Evolutionary conservation across 2,888 invertebrate genomes (phyloP).

Genomic region (Protophormia terraenovae): DNA sequence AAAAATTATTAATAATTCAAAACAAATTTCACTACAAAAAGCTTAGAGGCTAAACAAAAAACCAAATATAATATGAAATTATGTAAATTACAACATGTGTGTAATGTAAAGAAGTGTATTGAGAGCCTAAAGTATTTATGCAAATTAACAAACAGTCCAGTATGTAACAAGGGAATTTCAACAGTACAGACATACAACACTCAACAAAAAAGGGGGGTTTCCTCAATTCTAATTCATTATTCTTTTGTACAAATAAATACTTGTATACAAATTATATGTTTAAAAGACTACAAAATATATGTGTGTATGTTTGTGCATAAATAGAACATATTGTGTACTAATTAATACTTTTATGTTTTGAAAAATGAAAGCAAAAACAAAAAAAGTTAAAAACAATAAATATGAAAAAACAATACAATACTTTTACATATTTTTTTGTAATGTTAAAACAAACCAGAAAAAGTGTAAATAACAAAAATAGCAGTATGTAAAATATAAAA

Average conservation of each 20-base stretch:
- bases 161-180: conserved; percentile 17
- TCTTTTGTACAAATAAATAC: conserved; percentile 18
- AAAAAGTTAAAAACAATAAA: neutral
- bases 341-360: conserved; percentile 39
- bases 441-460: neutral
- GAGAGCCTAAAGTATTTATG: conserved; percentile 30
- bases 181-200: neutral
- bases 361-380: conserved; percentile 12
- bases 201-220: conserved; percentile 13
- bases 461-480: neutral
- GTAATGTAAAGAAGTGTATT: neutral
- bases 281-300: conserved; percentile 16
- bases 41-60: too few species aligned
- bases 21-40: neutral
- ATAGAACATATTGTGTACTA: conserved; percentile 47
- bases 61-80: conserved; percentile 19
- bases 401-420: conserved; percentile 27
- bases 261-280: neutral
- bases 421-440: conserved; percentile 24
- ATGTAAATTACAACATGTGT: conserved; percentile 58
- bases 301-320: conserved; percentile 60
- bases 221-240: conserved; percentile 15
- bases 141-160: conserved; percentile 35
- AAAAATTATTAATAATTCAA: neutral
- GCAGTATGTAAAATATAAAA: neutral